Base-by-base conservation (phyloP, 2,113 vertebrate genomes). In the Rhea americana region DNA sequence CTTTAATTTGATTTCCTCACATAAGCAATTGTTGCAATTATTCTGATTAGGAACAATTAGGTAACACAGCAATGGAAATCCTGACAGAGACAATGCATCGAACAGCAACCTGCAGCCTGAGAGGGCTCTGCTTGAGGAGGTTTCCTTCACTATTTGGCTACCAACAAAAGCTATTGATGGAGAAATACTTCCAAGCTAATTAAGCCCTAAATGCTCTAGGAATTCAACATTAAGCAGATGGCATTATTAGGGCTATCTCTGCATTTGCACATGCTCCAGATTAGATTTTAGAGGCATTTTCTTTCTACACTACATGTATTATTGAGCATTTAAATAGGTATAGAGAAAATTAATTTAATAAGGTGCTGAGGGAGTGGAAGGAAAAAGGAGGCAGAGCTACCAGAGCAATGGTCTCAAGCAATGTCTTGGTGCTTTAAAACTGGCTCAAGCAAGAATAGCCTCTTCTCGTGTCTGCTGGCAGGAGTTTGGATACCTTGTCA, bases 21-120 rank as follows among this genome's bases (percentile, higher is more conserved):
- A 96, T 87, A 98, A 96, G 92, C 96, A 97, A 97, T 96, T 94
- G 95, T 95, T 96, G 93, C 95, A 97, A 97, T 98, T 97, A 97
- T 97, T 97, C 95, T 96, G 97, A 98, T 98, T 97, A 98, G 95
- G 93, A 97, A 97, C 96, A 97, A 98, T 98, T 98, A 97, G 95
- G 94, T 91, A 95, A 87, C 48, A 75, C 67, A 87, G 93, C 77
- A 91, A 94, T 82, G 83, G 92, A 93, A 96, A 97, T 96, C 94
- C 95, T 94, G 96, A 95, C 95, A 97, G 94, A 96, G 87, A 94
- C 41, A 55, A 91, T 30, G 82, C 83, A 95, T 95, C 24, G 88
- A 90, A 91, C 37, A 25, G 82, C 91, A 95, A 95, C 91, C 95
- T 91, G 95, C 92, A 96, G 91, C 81, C 71, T 22, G 13, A 85